phyloP scores from a whole-genome alignment of 1,140 invertebrate genomes.

The Wasmannia auropunctata region DNA sequence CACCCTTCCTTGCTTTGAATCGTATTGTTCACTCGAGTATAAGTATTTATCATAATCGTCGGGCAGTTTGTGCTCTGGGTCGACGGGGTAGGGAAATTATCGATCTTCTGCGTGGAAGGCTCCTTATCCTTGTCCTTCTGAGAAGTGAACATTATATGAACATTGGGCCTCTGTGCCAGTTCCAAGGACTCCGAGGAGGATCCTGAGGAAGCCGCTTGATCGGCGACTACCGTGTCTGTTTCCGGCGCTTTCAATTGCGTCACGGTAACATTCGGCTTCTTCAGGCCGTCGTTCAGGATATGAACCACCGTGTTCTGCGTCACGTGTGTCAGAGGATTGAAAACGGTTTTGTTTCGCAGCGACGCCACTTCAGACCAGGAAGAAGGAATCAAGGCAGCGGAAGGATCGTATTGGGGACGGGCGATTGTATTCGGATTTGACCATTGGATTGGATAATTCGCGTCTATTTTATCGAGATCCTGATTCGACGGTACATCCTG shows the following conservation, averaged over 20 bases:
- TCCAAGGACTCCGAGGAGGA: neutral
- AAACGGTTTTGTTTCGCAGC: constrained; percentile 25
- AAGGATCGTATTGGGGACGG: neutral
- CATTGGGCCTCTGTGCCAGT: constrained; percentile 65
- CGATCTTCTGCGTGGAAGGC: constrained; percentile 33
- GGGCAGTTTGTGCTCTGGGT: constrained; percentile 75
- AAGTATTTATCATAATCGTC: constrained; percentile 82
- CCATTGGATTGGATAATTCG: neutral
- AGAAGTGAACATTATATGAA: constrained; percentile 81
- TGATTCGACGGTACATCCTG: neutral
- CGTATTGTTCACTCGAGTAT: constrained; percentile 82
- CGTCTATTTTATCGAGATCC: neutral
- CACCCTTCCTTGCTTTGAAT: constrained; percentile 83
- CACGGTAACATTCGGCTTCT: constrained; percentile 72
- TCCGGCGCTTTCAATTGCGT: constrained; percentile 60
- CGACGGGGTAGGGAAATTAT: constrained; percentile 20
- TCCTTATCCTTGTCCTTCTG: constrained; percentile 70
- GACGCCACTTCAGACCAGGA: neutral
- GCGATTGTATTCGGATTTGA: neutral
- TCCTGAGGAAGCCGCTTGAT: neutral
- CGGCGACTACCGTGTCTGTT: too few relatives aligned
- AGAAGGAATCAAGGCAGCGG: neutral
- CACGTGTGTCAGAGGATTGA: constrained; percentile 73
- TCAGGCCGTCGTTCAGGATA: constrained; percentile 76
- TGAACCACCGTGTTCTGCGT: constrained; percentile 81